phyloP scores from a whole-genome alignment of 1,140 invertebrate genomes.

The Rhizoglyphus robini region DNA sequence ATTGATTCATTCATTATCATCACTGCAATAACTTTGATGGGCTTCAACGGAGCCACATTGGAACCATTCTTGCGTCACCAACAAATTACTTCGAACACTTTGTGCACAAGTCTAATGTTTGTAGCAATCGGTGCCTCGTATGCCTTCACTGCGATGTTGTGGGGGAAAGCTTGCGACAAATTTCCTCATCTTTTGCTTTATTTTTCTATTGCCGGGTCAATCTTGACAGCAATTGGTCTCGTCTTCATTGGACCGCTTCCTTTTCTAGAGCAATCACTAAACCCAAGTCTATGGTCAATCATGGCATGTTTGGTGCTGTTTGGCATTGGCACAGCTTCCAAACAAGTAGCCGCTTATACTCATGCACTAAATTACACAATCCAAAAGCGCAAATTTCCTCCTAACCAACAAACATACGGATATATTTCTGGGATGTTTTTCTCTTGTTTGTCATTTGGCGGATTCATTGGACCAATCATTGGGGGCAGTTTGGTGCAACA shows the following conservation, averaged over 20 bases:
- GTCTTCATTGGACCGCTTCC: conserved; percentile 26
- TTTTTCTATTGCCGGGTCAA: conserved; percentile 21
- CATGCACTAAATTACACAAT: conserved; percentile 22
- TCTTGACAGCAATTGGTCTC: conserved; percentile 19
- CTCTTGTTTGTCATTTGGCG: conserved; percentile 19
- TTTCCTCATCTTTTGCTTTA: background rate
- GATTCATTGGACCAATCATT: conserved; percentile 27
- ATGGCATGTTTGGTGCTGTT: conserved; percentile 21
- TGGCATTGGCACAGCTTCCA: conserved; percentile 22
- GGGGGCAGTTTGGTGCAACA: conserved; percentile 26
- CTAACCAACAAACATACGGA: conserved; percentile 18
- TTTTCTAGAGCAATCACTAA: conserved; percentile 7
- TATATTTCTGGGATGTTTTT: conserved; percentile 18
- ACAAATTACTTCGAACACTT: conserved; percentile 19
- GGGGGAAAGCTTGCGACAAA: conserved; percentile 31
- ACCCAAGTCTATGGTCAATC: conserved; percentile 9
- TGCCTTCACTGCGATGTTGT: conserved; percentile 32
- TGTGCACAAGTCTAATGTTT: conserved; percentile 32
- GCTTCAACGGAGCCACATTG: conserved; percentile 62
- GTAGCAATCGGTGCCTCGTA: conserved; percentile 31
- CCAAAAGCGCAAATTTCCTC: background rate
- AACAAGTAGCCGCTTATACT: conserved; percentile 23
- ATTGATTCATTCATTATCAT: conserved; percentile 16
- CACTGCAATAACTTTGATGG: conserved; percentile 37
- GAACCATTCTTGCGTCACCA: conserved; percentile 58